These are phyloP conservation scores for Stercorarius parasiticus DNA, from an alignment of 2,113 vertebrate species.

Conservation along the genomic window DNA sequence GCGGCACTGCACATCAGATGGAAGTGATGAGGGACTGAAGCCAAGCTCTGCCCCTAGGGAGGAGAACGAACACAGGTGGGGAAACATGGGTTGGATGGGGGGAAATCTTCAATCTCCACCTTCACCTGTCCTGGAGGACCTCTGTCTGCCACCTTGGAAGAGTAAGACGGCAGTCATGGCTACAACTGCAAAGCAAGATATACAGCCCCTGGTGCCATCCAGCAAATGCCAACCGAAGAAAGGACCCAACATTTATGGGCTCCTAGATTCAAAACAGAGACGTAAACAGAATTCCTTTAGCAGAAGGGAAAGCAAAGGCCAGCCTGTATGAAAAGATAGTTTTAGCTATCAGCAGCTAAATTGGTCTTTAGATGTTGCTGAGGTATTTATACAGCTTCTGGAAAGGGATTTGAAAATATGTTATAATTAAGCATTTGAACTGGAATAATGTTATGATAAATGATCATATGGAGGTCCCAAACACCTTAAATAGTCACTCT, in stretches of 20 bases:
- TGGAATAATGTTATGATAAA: slow-evolving; percentile 62
- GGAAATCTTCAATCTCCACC: neutral
- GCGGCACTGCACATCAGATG: fast-evolving
- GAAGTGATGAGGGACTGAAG: neutral
- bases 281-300: neutral
- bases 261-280: neutral
- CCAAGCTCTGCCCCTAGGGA: neutral
- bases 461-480: slow-evolving; percentile 30
- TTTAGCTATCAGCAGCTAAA: slow-evolving; percentile 7
- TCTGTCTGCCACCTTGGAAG: neutral
- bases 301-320: neutral
- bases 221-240: neutral
- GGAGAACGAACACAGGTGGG: neutral
- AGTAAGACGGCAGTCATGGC: neutral
- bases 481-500: slow-evolving; percentile 39
- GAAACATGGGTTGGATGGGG: neutral
- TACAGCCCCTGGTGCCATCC: neutral
- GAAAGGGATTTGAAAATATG: slow-evolving; percentile 29
- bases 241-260: neutral
- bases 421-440: slow-evolving; percentile 44
- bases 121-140: neutral
- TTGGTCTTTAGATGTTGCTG: neutral
- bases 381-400: slow-evolving; percentile 44
- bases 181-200: neutral
- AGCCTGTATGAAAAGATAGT: neutral